These are phyloP conservation scores for Coptotermes formosanus DNA, from an alignment of 1,140 invertebrate genomes.

Conservation along the genomic window DNA sequence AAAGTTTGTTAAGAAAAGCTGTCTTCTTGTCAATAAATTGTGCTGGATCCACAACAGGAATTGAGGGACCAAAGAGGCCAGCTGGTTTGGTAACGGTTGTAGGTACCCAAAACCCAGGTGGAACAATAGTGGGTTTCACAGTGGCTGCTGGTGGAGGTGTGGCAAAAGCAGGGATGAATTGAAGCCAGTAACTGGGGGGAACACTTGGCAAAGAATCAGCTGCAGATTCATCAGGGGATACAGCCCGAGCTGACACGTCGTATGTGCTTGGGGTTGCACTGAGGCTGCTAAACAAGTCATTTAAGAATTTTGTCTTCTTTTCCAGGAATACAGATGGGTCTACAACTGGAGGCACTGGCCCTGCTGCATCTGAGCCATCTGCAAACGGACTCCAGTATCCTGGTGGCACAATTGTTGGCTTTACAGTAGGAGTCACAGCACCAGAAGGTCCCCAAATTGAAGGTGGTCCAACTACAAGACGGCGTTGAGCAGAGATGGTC, in stretches of 20 bases:
- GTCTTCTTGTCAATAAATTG: conserved; percentile 45
- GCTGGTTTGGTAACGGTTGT: conserved; percentile 34
- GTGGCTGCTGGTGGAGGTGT: conserved; percentile 9
- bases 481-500: neutral
- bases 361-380: neutral
- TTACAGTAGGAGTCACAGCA: conserved; percentile 9
- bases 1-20: conserved; percentile 44
- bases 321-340: conserved; percentile 8
- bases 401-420: conserved; percentile 22
- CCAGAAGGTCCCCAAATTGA: neutral
- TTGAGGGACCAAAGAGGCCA: conserved; percentile 42
- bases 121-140: conserved; percentile 23
- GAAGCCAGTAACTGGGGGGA: conserved; percentile 26
- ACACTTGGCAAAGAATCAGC: neutral
- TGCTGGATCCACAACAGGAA: conserved; percentile 44
- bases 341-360: neutral
- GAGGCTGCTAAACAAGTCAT: conserved; percentile 24
- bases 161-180: conserved; percentile 10
- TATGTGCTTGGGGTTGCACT: conserved; percentile 13
- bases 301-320: conserved; percentile 39
- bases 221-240: neutral
- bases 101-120: conserved; percentile 46
- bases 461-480: conserved; percentile 6
- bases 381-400: neutral
- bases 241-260: neutral